Conservation (phyloP, 2,888 invertebrate species). For the Sphecodes monilicornis region DNA sequence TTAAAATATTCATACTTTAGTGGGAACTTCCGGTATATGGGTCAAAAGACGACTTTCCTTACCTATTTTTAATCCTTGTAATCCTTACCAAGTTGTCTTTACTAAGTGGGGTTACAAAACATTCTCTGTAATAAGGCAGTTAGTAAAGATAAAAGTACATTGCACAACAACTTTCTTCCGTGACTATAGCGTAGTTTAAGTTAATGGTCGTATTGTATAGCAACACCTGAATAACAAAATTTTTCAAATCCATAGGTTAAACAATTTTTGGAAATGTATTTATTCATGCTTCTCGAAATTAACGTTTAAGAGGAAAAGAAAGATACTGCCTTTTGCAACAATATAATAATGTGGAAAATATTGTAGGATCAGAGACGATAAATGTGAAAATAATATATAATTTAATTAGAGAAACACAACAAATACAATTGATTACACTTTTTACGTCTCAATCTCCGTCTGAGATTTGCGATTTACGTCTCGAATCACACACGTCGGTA, state of each 20-base stretch:
- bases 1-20: slow-evolving; percentile 3
- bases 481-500: too few species aligned
- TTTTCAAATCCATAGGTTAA: background rate
- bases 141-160: background rate
- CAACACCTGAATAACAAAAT: background rate
- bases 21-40: background rate
- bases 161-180: background rate
- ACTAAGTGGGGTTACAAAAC: background rate
- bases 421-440: too few species aligned
- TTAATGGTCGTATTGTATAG: background rate
- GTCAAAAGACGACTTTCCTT: background rate
- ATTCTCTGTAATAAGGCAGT: background rate
- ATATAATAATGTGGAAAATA: too few species aligned
- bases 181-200: background rate
- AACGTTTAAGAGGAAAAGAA: too few species aligned
- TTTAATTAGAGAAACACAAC: too few species aligned
- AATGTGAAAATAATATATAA: too few species aligned
- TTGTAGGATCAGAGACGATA: too few species aligned
- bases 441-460: too few species aligned
- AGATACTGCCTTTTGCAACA: too few species aligned
- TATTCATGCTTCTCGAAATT: too few species aligned
- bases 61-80: slow-evolving; percentile 14
- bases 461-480: too few species aligned
- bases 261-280: background rate
- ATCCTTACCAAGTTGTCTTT: background rate